Evolutionary conservation across 2,888 invertebrate species (phyloP).

Genomic region (Cheilosia vernalis): DNA sequence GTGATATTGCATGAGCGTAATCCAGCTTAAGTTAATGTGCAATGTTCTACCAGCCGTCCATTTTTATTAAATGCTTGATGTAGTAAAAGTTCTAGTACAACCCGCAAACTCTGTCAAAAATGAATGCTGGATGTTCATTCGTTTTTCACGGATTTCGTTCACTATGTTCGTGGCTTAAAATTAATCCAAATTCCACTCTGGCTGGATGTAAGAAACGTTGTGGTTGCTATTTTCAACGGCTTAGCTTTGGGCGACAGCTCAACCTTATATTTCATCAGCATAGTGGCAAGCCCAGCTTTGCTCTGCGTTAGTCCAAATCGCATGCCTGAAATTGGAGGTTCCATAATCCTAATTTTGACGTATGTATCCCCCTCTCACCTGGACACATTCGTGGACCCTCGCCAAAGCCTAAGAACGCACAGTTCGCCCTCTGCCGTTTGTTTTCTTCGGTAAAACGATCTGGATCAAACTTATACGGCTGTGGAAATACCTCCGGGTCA

Average conservation of each 20-base stretch:
- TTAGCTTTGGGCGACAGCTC: conserved; percentile 57
- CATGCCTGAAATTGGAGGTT: conserved; percentile 73
- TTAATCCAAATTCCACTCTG: conserved; percentile 78
- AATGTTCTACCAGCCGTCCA: no score
- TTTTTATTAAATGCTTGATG: no score
- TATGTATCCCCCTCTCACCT: conserved; percentile 54
- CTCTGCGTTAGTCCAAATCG: conserved; percentile 78
- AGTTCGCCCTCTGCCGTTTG: conserved; percentile 68
- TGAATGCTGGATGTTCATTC: no score
- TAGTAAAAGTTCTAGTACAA: no score
- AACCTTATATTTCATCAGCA: conserved; percentile 77
- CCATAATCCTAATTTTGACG: neutral
- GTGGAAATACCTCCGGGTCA: conserved; percentile 76
- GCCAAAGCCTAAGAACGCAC: conserved; percentile 79
- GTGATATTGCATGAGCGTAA: no score
- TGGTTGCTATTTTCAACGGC: conserved; percentile 76
- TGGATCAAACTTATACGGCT: conserved; percentile 77
- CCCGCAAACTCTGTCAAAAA: no score
- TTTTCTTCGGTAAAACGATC: conserved; percentile 76
- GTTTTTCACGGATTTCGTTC: neutral
- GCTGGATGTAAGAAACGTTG: conserved; percentile 78
- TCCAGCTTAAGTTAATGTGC: no score
- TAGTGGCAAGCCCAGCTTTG: conserved; percentile 78
- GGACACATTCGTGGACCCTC: conserved; percentile 80
- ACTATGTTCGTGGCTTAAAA: conserved; percentile 67